These are phyloP conservation scores for Pocillopora grandis DNA, from an alignment of 92 coral and sea anemone genomes.

Conservation along the genomic window DNA sequence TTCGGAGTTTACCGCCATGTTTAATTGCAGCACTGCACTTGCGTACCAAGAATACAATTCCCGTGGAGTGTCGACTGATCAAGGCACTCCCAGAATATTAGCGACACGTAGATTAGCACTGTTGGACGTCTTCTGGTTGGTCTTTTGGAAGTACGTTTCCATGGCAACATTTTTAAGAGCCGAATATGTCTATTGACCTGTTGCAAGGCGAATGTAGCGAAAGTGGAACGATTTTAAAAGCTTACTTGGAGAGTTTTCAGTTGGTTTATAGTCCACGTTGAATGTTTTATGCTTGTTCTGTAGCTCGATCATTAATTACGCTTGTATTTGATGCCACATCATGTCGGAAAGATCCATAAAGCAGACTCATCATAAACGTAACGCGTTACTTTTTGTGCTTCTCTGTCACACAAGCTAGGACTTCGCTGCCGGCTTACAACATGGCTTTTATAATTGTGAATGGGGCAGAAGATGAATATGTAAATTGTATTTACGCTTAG, in stretches of 20 bases:
- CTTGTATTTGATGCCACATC: too few species aligned
- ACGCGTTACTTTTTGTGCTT: not conserved
- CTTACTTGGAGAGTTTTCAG: not conserved
- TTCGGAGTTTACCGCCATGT: constrained; percentile 54
- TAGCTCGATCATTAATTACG: not conserved
- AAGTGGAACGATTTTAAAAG: not conserved
- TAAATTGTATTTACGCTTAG: not conserved
- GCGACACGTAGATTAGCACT: constrained; percentile 48
- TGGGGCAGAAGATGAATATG: too few species aligned
- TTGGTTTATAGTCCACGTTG: not conserved
- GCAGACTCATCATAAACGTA: too few species aligned
- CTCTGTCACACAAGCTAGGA: constrained; percentile 4
- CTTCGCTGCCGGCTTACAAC: too few species aligned
- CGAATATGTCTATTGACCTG: not conserved
- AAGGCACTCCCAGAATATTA: constrained; percentile 44
- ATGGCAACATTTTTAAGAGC: constrained; percentile 20
- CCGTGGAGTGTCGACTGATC: constrained; percentile 8
- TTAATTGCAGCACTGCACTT: constrained; percentile 18
- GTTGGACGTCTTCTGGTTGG: constrained; percentile 30
- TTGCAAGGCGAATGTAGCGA: constrained; percentile 14
- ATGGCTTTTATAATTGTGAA: too few species aligned
- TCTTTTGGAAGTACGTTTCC: constrained; percentile 34
- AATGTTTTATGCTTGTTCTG: not conserved
- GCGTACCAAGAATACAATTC: constrained; percentile 18
- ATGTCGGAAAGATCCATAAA: not conserved